Base-by-base conservation (phyloP, 2,888 invertebrate species). In the Cephus rjabovi region DNA sequence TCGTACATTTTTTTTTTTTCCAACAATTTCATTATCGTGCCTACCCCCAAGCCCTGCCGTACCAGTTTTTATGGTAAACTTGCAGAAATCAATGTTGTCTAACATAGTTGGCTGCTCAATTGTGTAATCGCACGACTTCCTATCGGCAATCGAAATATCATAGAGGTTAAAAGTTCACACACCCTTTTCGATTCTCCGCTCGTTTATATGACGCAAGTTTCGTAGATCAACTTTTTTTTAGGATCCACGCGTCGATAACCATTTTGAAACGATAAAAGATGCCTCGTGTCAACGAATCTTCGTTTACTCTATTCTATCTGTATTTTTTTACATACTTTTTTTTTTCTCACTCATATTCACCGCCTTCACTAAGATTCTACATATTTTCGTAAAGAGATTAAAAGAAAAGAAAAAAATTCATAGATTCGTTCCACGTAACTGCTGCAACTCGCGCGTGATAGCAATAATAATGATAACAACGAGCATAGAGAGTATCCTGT, bases 201-300 rank as follows among this genome's bases (percentile, higher is more conserved):
- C 9, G 23, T 23, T 23, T 15, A 1, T 23, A 56, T 23, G 23
- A 23, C 6, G 23, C 9, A 56, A 23, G 4, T 56, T 56, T 56
- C 1, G 15, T 56, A 56, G 9, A 56, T 23, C 56, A 56, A 56
- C 23, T 23, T 56, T 56, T 40, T 40, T 56, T 56, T 56, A 56
- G 56, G 23, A 56, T 23, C 56, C 23, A 56, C 23, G 56, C 23
- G 56, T 9, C 23, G 73, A 71, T 74, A 76, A 70, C 75, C 78
- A 79, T 81, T 82, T 82, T 79, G 30, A 73, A 77, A 78, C 77
- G 83, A 83, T 82, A 83, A 82, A 80, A 80, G 81, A 71, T 81
- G 80, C 80, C 82, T 80, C 74, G 75, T 69, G 31, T 71, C 56
- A 56, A 56, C 12, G 73, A 37, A 11, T 12, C 70, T 12, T 70